phyloP scores from a whole-genome alignment of 1,140 invertebrate genomes.

The Danaus plexippus region DNA sequence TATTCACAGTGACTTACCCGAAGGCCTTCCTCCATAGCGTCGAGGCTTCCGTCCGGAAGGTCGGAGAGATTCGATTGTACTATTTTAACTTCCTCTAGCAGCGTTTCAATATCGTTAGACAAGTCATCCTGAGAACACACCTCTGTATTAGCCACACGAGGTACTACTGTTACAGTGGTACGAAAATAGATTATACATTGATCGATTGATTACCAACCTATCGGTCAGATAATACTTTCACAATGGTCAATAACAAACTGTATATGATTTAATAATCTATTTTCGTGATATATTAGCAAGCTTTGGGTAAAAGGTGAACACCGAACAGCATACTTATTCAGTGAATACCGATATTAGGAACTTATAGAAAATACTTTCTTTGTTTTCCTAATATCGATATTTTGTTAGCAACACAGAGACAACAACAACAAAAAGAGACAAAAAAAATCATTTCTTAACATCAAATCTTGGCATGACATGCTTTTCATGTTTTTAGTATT shows the following conservation, averaged over 20 bases:
- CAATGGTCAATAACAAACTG: too few relatives aligned
- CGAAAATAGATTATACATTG: slow-evolving; percentile 25
- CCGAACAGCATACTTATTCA: slow-evolving; percentile 15
- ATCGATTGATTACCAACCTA: too few relatives aligned
- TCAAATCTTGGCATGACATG: slow-evolving; percentile 32
- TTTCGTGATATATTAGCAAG: slow-evolving; percentile 14
- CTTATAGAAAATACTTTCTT: not conserved
- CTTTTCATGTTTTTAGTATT: slow-evolving; percentile 23
- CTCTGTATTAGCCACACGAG: slow-evolving; percentile 47
- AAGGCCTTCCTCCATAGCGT: slow-evolving; percentile 78
- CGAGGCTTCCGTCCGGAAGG: slow-evolving; percentile 79
- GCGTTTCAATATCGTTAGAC: slow-evolving; percentile 76
- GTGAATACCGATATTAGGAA: slow-evolving; percentile 11
- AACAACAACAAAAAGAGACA: slow-evolving; percentile 16
- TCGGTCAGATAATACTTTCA: too few relatives aligned
- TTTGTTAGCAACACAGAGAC: slow-evolving; percentile 19
- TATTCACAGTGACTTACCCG: slow-evolving; percentile 74
- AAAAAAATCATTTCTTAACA: slow-evolving; percentile 13
- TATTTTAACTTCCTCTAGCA: slow-evolving; percentile 75
- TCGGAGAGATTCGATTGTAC: slow-evolving; percentile 77
- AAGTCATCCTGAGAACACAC: slow-evolving; percentile 76
- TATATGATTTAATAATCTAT: slow-evolving; percentile 8
- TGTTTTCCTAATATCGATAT: slow-evolving; percentile 4
- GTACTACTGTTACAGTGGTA: slow-evolving; percentile 21
- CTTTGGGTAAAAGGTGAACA: slow-evolving; percentile 15